phyloP scores from a whole-genome alignment of 2,888 invertebrate genomes.

The Baronia brevicornis region DNA sequence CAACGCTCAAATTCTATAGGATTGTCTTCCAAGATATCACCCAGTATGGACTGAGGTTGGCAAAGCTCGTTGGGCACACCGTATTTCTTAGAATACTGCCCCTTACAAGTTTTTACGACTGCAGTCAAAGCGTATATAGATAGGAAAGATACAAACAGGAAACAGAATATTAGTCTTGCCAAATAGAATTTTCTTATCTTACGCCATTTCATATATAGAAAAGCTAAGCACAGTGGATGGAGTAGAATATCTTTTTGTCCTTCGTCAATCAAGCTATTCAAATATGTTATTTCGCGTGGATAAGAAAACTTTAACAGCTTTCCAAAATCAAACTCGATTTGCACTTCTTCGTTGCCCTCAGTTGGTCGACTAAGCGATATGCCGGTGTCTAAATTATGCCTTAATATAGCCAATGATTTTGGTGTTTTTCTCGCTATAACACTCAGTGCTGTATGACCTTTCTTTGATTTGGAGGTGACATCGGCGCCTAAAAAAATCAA shows the following conservation, averaged over 20 bases:
- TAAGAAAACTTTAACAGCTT: conserved; percentile 87
- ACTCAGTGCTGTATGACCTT: conserved; percentile 88
- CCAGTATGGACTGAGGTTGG: conserved; percentile 82
- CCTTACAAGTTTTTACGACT: conserved; percentile 81
- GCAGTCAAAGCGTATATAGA: conserved; percentile 88
- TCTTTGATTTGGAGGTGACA: conserved; percentile 89
- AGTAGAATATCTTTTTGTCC: conserved; percentile 91
- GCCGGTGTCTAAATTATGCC: conserved; percentile 85
- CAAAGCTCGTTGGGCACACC: conserved; percentile 82
- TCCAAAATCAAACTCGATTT: conserved; percentile 87
- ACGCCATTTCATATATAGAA: conserved; percentile 91
- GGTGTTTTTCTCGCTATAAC: conserved; percentile 91
- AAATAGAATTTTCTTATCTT: conserved; percentile 92
- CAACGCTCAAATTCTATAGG: conserved; percentile 89
- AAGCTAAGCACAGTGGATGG: conserved; percentile 91
- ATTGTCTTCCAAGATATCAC: conserved; percentile 81
- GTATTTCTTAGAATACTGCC: conserved; percentile 57
- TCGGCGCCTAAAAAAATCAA: conserved; percentile 89
- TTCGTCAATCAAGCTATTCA: conserved; percentile 90
- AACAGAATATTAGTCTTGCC: conserved; percentile 85
- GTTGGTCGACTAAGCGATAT: conserved; percentile 83
- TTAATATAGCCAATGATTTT: conserved; percentile 86
- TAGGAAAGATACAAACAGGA: conserved; percentile 85
- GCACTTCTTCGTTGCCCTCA: conserved; percentile 86
- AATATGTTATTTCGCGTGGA: conserved; percentile 88